Base-by-base conservation (phyloP, 2,797 vertebrate species). In the Leptoclinus maculatus region DNA sequence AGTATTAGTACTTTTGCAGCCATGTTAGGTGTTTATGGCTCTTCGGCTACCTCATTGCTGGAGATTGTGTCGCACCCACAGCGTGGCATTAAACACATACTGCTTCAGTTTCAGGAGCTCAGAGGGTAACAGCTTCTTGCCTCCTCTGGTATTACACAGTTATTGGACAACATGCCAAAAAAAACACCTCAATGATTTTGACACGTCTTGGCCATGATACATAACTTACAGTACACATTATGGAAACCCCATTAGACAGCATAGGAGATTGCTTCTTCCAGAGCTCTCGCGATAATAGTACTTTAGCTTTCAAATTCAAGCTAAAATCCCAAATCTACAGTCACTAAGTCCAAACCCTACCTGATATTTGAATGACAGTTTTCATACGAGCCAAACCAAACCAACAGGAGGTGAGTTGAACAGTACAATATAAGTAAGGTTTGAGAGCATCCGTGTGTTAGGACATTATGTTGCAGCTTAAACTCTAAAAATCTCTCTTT, bases 91-190 rank as follows among this genome's bases (percentile, higher is more conserved):
- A 75, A 80, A 79, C 70, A 68, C 73, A 53, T 76, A 63, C 75
- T 57, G 21, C 54, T 72, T 64, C 36, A 34, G 65, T 82, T 89
- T 87, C 74, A 78, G 38, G 17, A 79, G 72, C 76, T 79, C 58
- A 58, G 23, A 60, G 60, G 41, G 45, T 49, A 67, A 82, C 74
- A 65, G 76, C 70, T 80, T 76, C 80, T 49, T 56, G 25, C 25
- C 23, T 68, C 66, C 27, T 45, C 51, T 82, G 82, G 83, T 83
- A 87, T 88, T 78, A 74, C 72, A 66, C 67, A 14, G n/a, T 58
- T 78, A 77, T 80, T 87, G 87, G 82, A 75, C 70, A 84, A 88
- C 84, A 90, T 76, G 80, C 51, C 83, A 76, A 71, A 53, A 83
- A 71, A 53, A 83, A 70, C 72, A 82, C 71, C 62, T 66, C 69